Percentiles rank a stretch among this genome's conserved stretches.
These are phyloP conservation scores for Toxonevra muliebris DNA, from an alignment of 2,888 invertebrate genomes.

Conservation along the genomic window DNA sequence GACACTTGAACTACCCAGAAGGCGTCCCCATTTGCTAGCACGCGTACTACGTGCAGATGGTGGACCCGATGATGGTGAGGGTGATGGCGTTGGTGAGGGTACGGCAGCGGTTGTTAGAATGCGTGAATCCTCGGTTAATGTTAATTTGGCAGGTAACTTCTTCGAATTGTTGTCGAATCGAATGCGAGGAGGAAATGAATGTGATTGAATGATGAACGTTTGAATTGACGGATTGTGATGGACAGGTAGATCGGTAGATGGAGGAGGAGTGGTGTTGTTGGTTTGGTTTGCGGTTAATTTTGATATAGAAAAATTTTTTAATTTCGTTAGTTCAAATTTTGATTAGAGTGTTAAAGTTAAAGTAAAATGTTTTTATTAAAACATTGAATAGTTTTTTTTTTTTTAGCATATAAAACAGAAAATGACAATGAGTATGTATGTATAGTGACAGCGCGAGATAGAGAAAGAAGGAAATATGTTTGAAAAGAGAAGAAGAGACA, in stretches of 20 bases:
- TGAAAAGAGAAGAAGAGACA: slow-evolving; percentile 55
- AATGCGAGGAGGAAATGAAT: not conserved
- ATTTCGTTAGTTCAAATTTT: not conserved
- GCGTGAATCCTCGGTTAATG: slow-evolving; percentile 65
- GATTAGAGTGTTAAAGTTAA: slow-evolving; percentile 16
- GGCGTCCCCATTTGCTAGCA: slow-evolving; percentile 82
- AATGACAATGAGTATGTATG: not conserved
- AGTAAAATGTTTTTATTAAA: slow-evolving; percentile 4
- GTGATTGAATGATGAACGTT: too few species aligned
- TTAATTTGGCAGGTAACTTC: slow-evolving; percentile 66
- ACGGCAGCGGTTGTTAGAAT: slow-evolving; percentile 61
- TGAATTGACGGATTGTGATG: slow-evolving; percentile 25
- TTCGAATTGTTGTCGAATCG: slow-evolving; percentile 49
- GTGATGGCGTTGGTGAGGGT: slow-evolving; percentile 65
- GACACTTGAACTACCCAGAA: slow-evolving; percentile 80
- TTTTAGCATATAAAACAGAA: not conserved
- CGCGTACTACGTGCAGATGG: slow-evolving; percentile 68
- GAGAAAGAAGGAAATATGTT: slow-evolving; percentile 30
- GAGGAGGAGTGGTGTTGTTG: slow-evolving; percentile 1
- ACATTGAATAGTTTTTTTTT: not conserved
- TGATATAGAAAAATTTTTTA: not conserved
- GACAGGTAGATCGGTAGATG: slow-evolving; percentile 14
- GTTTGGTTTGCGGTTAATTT: too few species aligned
- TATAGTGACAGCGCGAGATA: not conserved
- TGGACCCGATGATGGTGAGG: slow-evolving; percentile 66